Evolutionary conservation across 2,113 vertebrate species (phyloP), one percentile per base, ranked within the genome.

Genomic region (Mirza zaza): DNA sequence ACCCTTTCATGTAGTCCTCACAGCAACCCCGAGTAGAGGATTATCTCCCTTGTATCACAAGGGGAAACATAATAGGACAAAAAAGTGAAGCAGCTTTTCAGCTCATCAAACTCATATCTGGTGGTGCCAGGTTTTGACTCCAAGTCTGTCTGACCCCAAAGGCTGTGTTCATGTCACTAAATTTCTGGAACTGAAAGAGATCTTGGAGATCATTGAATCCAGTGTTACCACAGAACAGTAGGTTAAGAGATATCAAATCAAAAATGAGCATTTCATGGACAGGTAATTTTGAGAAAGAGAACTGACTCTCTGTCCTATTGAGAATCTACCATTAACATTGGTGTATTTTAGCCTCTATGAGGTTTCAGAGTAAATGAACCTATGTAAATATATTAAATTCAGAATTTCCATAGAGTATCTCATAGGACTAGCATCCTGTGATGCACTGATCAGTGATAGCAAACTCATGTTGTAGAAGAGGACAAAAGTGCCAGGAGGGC

Each of bases 401-500:
- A 83, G 27, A 63, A 45, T 80, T 90, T 70, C 27, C 36, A n/a
- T 12, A n/a, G 85, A 36, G 2, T 1, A 4, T n/a, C 42, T 90
- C 42, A 5, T 29, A 50, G 59, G 25, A 27, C 42, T 7, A 17
- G n/a, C 9, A 42, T 18, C 21, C 34, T 48, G 20, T 83, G 55
- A 65, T 34, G 20, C 2, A 39, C 17, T 10, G 4, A n/a, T 27
- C 1, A 29, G 45, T 12, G 13, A 15, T 39, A 52, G 13, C 0
- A 2, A 0, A 27, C 48, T 63, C 2, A 32, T 20, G 34, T 70
- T 87, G 21, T 65, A 45, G 23, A 80, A 48, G 18, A 91, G 13
- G 5, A 39, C 12, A 21, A 45, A 42, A 52, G 29, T n/a, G 32
- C 11, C 25, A 50, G 8, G 4, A 84, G 39, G 50, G 27, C 9